phyloP scores from a whole-genome alignment of 2,888 invertebrate genomes.

The Noctua janthe region DNA sequence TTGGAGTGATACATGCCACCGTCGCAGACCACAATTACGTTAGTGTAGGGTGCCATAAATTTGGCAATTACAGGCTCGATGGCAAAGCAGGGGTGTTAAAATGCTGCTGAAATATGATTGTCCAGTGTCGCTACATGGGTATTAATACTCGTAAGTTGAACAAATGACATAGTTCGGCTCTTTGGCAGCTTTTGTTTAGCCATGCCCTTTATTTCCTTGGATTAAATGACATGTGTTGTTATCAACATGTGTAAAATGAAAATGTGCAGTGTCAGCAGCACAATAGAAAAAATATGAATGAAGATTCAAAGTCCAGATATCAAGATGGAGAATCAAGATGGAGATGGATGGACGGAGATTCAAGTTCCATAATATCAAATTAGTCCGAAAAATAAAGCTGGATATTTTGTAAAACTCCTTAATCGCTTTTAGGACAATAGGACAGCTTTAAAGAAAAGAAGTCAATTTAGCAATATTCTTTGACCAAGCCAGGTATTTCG shows the following conservation, averaged over 20 bases:
- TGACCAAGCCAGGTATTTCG: constrained; percentile 24
- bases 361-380: neutral
- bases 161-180: neutral
- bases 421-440: neutral
- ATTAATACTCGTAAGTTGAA: neutral
- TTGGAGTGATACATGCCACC: constrained; percentile 87
- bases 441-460: neutral
- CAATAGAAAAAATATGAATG: neutral
- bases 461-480: neutral
- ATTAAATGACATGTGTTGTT: neutral
- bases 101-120: constrained; percentile 72
- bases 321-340: too few relatives aligned
- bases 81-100: constrained; percentile 81
- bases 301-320: neutral
- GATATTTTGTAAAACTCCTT: neutral
- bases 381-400: neutral
- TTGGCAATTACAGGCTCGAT: constrained; percentile 87
- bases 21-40: constrained; percentile 86
- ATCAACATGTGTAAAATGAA: neutral
- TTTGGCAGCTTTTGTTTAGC: neutral
- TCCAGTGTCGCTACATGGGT: neutral
- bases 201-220: too few relatives aligned
- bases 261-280: neutral
- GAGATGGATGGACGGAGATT: too few relatives aligned
- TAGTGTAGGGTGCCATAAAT: constrained; percentile 88